phyloP scores from a whole-genome alignment of 1,140 invertebrate genomes.

The Meloidogyne chitwoodi region DNA sequence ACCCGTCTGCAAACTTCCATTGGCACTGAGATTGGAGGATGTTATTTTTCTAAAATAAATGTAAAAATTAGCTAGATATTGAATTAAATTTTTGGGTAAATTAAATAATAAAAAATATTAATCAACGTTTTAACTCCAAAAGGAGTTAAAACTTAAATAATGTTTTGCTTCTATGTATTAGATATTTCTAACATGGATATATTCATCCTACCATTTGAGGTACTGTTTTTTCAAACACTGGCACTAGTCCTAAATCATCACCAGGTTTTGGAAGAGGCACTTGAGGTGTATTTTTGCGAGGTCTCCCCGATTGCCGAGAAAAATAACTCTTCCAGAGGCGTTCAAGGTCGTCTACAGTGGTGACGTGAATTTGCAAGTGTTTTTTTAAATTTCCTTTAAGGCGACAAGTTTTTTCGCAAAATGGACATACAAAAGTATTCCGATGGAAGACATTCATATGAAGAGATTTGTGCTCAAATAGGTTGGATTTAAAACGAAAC shows the following conservation, averaged over 20 bases:
- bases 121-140: no score
- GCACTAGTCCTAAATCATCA: conserved; percentile 21
- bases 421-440: conserved; percentile 32
- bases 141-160: no score
- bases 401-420: conserved; percentile 46
- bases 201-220: neutral
- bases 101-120: neutral
- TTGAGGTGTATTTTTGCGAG: conserved; percentile 23
- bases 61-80: neutral
- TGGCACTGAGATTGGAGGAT: neutral
- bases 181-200: no score
- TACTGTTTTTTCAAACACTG: neutral
- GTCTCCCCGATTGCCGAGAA: conserved; percentile 21
- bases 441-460: conserved; percentile 67
- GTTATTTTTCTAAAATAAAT: neutral
- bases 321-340: conserved; percentile 47
- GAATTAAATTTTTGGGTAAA: neutral
- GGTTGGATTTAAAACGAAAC: conserved; percentile 71
- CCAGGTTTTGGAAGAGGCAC: conserved; percentile 10
- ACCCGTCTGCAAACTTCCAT: neutral
- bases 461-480: conserved; percentile 73
- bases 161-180: no score
- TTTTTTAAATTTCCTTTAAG: conserved; percentile 57
- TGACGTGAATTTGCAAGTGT: conserved; percentile 53
- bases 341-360: conserved; percentile 47